phyloP scores from a whole-genome alignment of 92 coral and sea anemone genomes.

The Montipora capitata region DNA sequence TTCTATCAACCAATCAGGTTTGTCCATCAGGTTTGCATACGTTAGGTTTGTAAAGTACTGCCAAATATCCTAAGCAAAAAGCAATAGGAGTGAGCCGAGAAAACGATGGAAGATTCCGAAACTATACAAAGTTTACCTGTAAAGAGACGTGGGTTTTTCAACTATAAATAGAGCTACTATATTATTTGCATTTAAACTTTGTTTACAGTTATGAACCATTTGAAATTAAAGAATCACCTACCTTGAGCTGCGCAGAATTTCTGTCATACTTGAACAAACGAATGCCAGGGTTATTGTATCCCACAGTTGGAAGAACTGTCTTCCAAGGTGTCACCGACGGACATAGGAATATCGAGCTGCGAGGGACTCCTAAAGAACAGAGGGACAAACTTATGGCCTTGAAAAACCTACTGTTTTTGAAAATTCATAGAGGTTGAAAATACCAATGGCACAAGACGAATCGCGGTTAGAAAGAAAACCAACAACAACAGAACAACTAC shows the following conservation, averaged over 20 bases:
- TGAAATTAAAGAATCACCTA: not conserved
- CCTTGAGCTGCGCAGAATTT: conserved; percentile 46
- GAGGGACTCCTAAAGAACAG: conserved; percentile 44
- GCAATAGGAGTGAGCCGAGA: no score
- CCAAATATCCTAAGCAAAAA: conserved; percentile 59
- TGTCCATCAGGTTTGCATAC: conserved; percentile 52
- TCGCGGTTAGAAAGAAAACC: no score
- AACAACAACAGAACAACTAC: no score
- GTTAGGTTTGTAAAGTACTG: conserved; percentile 48
- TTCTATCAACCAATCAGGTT: conserved; percentile 71
- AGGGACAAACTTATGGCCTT: not conserved
- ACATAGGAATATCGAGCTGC: conserved; percentile 74
- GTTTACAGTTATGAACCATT: no score
- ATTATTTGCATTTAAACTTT: no score
- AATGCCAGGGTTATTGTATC: conserved; percentile 73
- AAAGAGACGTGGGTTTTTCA: no score
- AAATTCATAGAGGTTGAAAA: no score
- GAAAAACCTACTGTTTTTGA: no score
- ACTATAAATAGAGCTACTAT: no score
- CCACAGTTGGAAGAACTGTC: conserved; percentile 72
- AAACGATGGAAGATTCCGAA: no score
- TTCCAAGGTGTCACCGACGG: conserved; percentile 80
- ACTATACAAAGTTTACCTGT: no score
- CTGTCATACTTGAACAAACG: conserved; percentile 67
- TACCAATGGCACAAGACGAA: no score